Base-by-base conservation (phyloP, 2,797 vertebrate species). In the Ctenochaetus hawaiiensis region DNA sequence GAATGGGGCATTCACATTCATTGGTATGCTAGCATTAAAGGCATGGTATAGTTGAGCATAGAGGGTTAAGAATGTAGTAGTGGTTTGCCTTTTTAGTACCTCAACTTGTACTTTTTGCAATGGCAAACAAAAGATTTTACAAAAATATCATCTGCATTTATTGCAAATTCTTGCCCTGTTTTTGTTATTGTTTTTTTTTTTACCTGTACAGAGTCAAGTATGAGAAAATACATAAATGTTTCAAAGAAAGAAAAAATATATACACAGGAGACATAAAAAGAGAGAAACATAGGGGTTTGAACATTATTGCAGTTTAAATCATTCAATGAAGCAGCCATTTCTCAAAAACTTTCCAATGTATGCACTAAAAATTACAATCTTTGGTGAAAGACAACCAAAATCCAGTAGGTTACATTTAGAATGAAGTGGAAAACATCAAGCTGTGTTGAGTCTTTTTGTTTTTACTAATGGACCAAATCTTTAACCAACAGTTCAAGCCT, bases 11-110 rank as follows among this genome's bases (percentile, higher is more conserved):
- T 94, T 95, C 93, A 95, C 94, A 95, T 93, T 95, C 94, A 94
- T 95, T 94, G 93, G 93, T 94, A 89, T 89, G 66, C 93, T 94
- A 95, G 92, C 93, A 83, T 92, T 85, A 86, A 91, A 94, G 92
- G 93, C 93, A 83, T 69, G 60, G 83, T 65, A 79, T 75, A 72
- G 73, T 80, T 44, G 67, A 78, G 81, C 83, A 83, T 65, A 81
- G 67, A 74, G 52, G 65, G 72, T 4, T 61, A 84, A 78, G 11
- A 34, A 49, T 54, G 71, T 45, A 45, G 39, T 63, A 67, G 60
- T 71, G 67, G 69, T 63, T 82, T 87, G 70, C 74, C 76, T 77
- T 56, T 78, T 62, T 37, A 66, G 87, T 85, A 87, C 83, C 69
- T 82, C 44, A 73, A 73, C 49, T 59, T 72, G 70, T 78, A 84